A percentile compares a stretch with the other conserved stretches of the same genome.
phyloP scores from a whole-genome alignment of 1,140 invertebrate species.

The Saccostrea cuccullata region DNA sequence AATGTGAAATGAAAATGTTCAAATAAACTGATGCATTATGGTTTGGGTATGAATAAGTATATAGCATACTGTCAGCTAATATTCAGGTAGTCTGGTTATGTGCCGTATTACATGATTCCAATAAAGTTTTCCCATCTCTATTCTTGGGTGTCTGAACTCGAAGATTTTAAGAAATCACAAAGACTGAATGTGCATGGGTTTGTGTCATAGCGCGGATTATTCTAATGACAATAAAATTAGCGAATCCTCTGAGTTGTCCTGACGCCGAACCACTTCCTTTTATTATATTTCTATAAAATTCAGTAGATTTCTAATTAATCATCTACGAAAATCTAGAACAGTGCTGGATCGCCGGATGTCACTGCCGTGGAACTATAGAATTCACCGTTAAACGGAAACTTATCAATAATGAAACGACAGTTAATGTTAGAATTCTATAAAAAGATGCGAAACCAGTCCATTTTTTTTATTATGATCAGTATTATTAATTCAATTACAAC shows the following conservation, averaged over 20 bases:
- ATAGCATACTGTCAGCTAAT: no score
- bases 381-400: background rate
- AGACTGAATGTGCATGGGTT: background rate
- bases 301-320: background rate
- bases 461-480: no score
- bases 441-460: no score
- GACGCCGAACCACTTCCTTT: background rate
- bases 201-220: background rate
- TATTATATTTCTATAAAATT: background rate
- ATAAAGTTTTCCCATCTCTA: no score
- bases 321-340: background rate
- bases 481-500: no score
- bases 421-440: no score
- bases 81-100: no score
- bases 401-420: background rate
- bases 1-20: no score
- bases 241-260: background rate
- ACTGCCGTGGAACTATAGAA: background rate
- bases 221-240: background rate
- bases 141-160: no score
- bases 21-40: no score
- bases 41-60: no score
- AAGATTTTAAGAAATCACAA: background rate
- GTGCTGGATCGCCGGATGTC: background rate
- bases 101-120: no score